Base-by-base conservation (phyloP, 2,888 invertebrate genomes). In the Andrena chrysosceles region DNA sequence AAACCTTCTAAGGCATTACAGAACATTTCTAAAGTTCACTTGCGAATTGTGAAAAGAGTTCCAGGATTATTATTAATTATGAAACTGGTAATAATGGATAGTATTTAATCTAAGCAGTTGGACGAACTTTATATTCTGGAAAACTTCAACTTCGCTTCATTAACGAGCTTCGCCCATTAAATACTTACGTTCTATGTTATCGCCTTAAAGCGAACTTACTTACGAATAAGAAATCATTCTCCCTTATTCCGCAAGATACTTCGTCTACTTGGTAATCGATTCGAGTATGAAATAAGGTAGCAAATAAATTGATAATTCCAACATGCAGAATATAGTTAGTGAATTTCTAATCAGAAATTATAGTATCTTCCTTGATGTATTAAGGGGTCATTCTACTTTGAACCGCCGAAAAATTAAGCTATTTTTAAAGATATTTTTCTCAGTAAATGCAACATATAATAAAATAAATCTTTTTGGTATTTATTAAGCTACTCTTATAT, bases 161-260 rank as follows among this genome's bases (percentile, higher is more conserved):
- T 71, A 80, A 77, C 77, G 49, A 71, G 54, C 60, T n/a, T 26
- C 66, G 52, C 52, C 31, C 13, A 52, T 80, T 67, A 80, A 76
- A 76, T 71, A 56, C 48, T 70, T 74, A 68, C 74, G 63, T 74
- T 74, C 26, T 33, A 33, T 66, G 49, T 60, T 52, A 66, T 48
- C 70, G 56, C 42, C 52, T 71, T 70, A 76, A 42, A n/a, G 13
- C n/a, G 42, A 48, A 73, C 52, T 67, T 67, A 60, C 42, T 77
- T 77, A 35, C 56, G 56, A 74, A 63, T 74, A 64, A 79, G 74
- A 63, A 68, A 68, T 48, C 56, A 63, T 59, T 63, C 69, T 29
- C 26, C 3, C 4, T 26, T 29, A 29, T 66, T 48, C 6, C 20
- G 2, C 6, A 59, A 52, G 76, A 5, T 54, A 10, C 31, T 56